Conservation (phyloP, 2,113 vertebrate genomes). For the Tenebrosternarchus preto region DNA sequence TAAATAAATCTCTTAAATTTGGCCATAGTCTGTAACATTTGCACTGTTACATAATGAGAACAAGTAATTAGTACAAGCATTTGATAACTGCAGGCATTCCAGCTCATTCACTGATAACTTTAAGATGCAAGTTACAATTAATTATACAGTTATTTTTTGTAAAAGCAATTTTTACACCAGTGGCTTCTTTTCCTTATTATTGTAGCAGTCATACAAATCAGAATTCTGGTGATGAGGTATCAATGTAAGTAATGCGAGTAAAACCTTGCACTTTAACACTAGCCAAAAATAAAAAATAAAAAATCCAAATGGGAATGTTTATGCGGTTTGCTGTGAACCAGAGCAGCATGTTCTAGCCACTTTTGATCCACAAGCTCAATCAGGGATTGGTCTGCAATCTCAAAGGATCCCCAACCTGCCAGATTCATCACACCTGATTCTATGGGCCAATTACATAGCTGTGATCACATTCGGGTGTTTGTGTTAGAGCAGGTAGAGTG, state of each 20-base stretch:
- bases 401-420: too few species aligned
- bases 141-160: too few species aligned
- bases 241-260: constrained; percentile 4
- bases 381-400: too few species aligned
- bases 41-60: background rate
- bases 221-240: constrained; percentile 43
- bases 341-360: background rate
- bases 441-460: too few species aligned
- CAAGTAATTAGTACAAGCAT: background rate
- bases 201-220: constrained; percentile 23
- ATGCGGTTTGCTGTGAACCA: background rate
- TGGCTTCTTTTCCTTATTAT: background rate
- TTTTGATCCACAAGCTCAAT: too few species aligned
- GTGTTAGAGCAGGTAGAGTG: background rate
- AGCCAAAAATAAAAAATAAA: background rate
- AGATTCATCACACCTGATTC: too few species aligned
- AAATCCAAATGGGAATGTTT: constrained; percentile 25
- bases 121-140: background rate
- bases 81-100: background rate
- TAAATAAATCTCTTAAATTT: background rate
- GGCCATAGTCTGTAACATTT: background rate
- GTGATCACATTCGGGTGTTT: too few species aligned
- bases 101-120: background rate
- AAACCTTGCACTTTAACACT: constrained; percentile 18
- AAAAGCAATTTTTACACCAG: background rate